Evolutionary conservation across 2,888 invertebrate genomes (phyloP).

Genomic region (Pogonocherus hispidulus): DNA sequence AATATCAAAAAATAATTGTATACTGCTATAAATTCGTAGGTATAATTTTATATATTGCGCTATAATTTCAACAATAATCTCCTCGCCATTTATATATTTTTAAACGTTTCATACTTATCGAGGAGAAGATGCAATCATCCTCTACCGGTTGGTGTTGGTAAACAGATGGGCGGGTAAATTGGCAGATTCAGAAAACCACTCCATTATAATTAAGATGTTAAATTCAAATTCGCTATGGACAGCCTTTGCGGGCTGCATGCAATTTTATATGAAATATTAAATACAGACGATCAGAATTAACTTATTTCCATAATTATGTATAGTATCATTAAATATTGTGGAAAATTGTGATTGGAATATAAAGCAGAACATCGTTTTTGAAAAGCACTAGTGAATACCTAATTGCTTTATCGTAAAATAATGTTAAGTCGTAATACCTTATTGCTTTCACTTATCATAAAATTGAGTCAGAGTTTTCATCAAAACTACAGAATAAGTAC

Average conservation of each 20-base stretch:
- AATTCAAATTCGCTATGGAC: conserved; percentile 58
- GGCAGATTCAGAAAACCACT: conserved; percentile 55
- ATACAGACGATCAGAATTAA: conserved; percentile 12
- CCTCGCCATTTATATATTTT: conserved; percentile 44
- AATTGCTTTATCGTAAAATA: too few relatives aligned
- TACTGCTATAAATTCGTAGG: conserved; percentile 8
- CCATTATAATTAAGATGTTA: conserved; percentile 66
- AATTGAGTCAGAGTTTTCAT: too few relatives aligned
- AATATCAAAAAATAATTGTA: conserved; percentile 6
- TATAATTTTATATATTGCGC: conserved; percentile 20
- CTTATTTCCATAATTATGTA: conserved; percentile 11
- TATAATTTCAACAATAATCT: conserved; percentile 50
- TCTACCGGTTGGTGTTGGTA: conserved; percentile 58
- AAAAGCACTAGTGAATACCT: too few relatives aligned
- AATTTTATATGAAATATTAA: conserved; percentile 18
- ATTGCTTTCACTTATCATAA: too few relatives aligned
- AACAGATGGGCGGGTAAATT: conserved; percentile 64
- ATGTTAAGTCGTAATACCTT: too few relatives aligned
- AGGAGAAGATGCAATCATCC: conserved; percentile 46
- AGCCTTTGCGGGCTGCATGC: conserved; percentile 17
- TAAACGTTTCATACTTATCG: conserved; percentile 41
- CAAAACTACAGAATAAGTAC: too few relatives aligned
- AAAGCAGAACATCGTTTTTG: neutral
- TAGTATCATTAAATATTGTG: neutral
- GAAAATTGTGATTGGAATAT: conserved; percentile 12